A percentile compares a stretch with the other conserved stretches of the same genome.
Evolutionary conservation across 1,140 invertebrate species (phyloP).

Genomic region (Telenomus remus): DNA sequence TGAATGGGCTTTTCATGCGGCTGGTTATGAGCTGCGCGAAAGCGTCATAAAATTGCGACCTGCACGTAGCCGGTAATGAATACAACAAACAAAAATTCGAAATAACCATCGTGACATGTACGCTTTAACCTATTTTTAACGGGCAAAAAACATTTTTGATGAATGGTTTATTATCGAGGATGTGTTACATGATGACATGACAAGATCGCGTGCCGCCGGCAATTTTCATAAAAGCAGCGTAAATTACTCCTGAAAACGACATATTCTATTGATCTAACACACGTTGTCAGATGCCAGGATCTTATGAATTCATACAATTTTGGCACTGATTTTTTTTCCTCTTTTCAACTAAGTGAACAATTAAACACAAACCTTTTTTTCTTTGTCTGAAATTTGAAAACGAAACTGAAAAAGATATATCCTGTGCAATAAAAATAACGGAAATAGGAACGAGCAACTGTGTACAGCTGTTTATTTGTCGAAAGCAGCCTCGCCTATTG

Average conservation of each 20-base stretch:
- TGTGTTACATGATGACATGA: constrained; percentile 55
- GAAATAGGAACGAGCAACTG: constrained; percentile 2
- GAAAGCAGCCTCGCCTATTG: constrained; percentile 25
- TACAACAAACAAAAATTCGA: constrained; percentile 34
- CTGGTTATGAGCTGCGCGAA: constrained; percentile 1
- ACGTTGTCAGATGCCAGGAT: constrained; percentile 42
- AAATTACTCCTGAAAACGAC: constrained; percentile 54
- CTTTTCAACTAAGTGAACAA: too few relatives aligned
- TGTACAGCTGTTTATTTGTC: constrained; percentile 23
- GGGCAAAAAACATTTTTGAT: constrained; percentile 40
- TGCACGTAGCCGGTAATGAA: constrained; percentile 30
- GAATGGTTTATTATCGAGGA: constrained; percentile 57
- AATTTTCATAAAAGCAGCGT: constrained; percentile 53
- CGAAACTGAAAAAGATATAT: too few relatives aligned
- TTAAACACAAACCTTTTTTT: too few relatives aligned
- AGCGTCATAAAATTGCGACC: constrained; percentile 10
- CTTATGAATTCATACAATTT: constrained; percentile 24
- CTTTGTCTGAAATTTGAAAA: too few relatives aligned
- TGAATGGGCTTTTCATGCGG: too few relatives aligned
- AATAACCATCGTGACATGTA: constrained; percentile 17
- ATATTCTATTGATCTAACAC: constrained; percentile 57
- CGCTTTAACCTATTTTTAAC: constrained; percentile 36
- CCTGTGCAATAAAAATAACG: constrained; percentile 4
- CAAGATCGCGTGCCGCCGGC: constrained; percentile 48
- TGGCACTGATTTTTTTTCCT: too few relatives aligned